Percentiles rank a stretch among this genome's conserved stretches.
Evolutionary conservation across 2,797 vertebrate genomes (phyloP).

Genomic region (Schizothorax lantsangensis): DNA sequence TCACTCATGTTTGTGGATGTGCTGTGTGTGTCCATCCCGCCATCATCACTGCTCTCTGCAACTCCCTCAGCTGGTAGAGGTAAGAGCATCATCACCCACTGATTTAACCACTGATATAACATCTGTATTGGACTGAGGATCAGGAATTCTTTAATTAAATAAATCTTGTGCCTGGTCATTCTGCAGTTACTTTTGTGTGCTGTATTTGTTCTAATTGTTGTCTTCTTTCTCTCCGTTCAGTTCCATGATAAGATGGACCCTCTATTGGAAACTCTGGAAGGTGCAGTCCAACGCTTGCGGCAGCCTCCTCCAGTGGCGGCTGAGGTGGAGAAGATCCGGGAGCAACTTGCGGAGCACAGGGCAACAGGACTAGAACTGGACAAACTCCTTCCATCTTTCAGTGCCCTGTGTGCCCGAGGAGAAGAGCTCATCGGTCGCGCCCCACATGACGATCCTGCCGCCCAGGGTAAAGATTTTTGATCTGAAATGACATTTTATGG

Average conservation of each 20-base stretch:
- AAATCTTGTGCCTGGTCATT: background rate
- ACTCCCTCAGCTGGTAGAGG: slow-evolving; percentile 83
- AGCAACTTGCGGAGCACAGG: slow-evolving; percentile 94
- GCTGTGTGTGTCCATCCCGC: slow-evolving; percentile 75
- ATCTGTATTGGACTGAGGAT: background rate
- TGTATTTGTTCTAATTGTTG: slow-evolving; percentile 56
- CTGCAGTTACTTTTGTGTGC: background rate
- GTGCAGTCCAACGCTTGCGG: slow-evolving; percentile 87
- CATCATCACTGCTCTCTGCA: slow-evolving; percentile 79
- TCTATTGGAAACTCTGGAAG: slow-evolving; percentile 94
- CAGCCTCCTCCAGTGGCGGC: slow-evolving; percentile 93
- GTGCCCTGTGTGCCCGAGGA: slow-evolving; percentile 89
- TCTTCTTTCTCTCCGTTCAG: slow-evolving; percentile 82
- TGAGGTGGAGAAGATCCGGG: slow-evolving; percentile 97
- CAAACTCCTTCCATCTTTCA: slow-evolving; percentile 96
- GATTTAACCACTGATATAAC: slow-evolving; percentile 35
- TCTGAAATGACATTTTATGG: background rate
- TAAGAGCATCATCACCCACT: slow-evolving; percentile 71
- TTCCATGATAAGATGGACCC: slow-evolving; percentile 99
- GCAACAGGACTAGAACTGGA: slow-evolving; percentile 91
- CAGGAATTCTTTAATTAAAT: background rate
- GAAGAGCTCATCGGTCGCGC: slow-evolving; percentile 93
- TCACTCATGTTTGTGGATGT: slow-evolving; percentile 76
- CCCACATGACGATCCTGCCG: slow-evolving; percentile 90
- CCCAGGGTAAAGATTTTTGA: slow-evolving; percentile 82